These are phyloP conservation scores for Elmis aenea DNA, from an alignment of 2,888 invertebrate genomes.

Conservation along the genomic window DNA sequence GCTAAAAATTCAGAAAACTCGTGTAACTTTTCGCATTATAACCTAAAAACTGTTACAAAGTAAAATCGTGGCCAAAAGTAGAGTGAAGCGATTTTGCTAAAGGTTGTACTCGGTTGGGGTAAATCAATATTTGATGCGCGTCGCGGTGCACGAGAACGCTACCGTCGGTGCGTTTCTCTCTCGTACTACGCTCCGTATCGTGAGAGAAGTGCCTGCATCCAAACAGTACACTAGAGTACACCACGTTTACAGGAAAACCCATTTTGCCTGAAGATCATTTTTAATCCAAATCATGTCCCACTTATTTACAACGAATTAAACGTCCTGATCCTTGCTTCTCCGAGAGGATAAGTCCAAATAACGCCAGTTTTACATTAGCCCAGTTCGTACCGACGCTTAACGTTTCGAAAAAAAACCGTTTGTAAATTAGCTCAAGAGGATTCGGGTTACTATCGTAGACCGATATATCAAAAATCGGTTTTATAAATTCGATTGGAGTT, in stretches of 20 bases:
- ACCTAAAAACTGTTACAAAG: slow-evolving; percentile 25
- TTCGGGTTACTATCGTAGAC: no score
- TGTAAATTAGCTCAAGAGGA: no score
- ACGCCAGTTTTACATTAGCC: not conserved
- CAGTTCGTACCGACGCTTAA: no score
- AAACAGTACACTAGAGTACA: not conserved
- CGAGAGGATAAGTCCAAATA: not conserved
- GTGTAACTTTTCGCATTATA: slow-evolving; percentile 25
- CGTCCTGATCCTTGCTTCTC: not conserved
- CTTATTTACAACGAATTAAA: not conserved
- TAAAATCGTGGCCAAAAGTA: slow-evolving; percentile 24
- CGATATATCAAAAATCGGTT: no score
- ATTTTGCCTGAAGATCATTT: no score
- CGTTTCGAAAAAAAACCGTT: no score
- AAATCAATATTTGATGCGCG: slow-evolving; percentile 31
- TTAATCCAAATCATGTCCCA: no score
- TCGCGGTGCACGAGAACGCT: slow-evolving; percentile 18
- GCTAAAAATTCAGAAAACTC: slow-evolving; percentile 20
- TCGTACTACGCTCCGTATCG: slow-evolving; percentile 9
- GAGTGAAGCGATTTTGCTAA: slow-evolving; percentile 19
- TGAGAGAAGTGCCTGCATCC: slow-evolving; percentile 6
- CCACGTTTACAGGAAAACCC: not conserved
- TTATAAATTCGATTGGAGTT: slow-evolving; percentile 9
- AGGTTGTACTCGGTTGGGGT: slow-evolving; percentile 25
- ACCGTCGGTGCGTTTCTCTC: slow-evolving; percentile 13